phyloP scores from a whole-genome alignment of 2,888 invertebrate species.

The Leucophenga maculata region DNA sequence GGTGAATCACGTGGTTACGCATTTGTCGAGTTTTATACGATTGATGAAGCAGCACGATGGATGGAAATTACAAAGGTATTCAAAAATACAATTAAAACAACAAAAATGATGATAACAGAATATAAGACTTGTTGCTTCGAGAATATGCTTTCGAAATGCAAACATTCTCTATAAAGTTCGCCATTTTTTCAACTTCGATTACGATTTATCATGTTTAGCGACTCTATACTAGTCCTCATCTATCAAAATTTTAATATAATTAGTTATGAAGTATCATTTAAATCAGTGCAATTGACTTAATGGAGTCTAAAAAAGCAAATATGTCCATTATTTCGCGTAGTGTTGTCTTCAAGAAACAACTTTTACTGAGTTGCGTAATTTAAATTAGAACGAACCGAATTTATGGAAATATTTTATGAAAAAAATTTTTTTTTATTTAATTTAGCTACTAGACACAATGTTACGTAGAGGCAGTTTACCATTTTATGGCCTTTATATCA shows the following conservation, averaged over 20 bases:
- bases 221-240: not conserved
- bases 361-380: too few species aligned
- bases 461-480: too few species aligned
- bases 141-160: not conserved
- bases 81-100: constrained; percentile 40
- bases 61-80: constrained; percentile 87
- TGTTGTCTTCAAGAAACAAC: too few species aligned
- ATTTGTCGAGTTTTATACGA: constrained; percentile 93
- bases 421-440: too few species aligned
- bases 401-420: too few species aligned
- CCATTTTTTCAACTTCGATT: not conserved
- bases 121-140: not conserved
- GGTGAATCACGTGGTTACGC: constrained; percentile 92
- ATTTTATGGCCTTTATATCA: too few species aligned
- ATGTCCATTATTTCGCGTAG: too few species aligned
- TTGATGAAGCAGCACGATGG: constrained; percentile 90
- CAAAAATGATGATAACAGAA: constrained; percentile 14
- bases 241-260: not conserved
- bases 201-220: not conserved
- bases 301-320: too few species aligned
- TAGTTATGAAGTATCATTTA: too few species aligned
- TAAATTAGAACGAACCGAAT: too few species aligned
- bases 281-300: too few species aligned
- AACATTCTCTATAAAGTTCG: not conserved
- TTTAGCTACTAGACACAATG: too few species aligned